These are phyloP conservation scores for Phaetusa simplex DNA, from an alignment of 2,113 vertebrate genomes.

Conservation along the genomic window DNA sequence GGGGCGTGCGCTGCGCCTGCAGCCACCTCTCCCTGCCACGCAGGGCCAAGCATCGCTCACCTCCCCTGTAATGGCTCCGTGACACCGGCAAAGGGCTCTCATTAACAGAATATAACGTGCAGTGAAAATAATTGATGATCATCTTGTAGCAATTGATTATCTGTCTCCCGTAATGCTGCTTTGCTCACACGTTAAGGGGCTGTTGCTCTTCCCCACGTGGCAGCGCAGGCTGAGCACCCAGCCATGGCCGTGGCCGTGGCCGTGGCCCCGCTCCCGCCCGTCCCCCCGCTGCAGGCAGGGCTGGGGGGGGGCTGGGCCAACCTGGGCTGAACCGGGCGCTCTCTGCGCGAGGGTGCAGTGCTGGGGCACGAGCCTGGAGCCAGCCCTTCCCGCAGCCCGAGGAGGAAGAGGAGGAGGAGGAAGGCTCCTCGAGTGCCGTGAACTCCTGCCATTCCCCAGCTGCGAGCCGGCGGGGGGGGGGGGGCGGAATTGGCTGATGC, in stretches of 20 bases:
- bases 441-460: background rate
- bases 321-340: too few species aligned
- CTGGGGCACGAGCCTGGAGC: background rate
- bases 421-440: rapidly evolving
- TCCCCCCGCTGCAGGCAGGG: background rate
- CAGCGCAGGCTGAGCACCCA: background rate
- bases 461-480: too few species aligned
- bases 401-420: background rate
- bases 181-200: background rate
- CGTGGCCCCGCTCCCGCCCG: background rate
- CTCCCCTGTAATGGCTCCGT: background rate
- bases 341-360: background rate
- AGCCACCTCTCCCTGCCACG: rapidly evolving
- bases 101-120: background rate
- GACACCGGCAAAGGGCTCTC: background rate
- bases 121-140: background rate
- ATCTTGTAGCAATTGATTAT: background rate
- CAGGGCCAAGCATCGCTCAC: background rate
- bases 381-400: background rate
- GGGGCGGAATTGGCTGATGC: background rate
- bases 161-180: background rate
- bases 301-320: background rate
- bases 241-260: rapidly evolving
- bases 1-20: rapidly evolving
- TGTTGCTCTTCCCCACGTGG: background rate